These are phyloP conservation scores for Caligus rogercresseyi DNA, from an alignment of 1,140 invertebrate species.

Conservation along the genomic window DNA sequence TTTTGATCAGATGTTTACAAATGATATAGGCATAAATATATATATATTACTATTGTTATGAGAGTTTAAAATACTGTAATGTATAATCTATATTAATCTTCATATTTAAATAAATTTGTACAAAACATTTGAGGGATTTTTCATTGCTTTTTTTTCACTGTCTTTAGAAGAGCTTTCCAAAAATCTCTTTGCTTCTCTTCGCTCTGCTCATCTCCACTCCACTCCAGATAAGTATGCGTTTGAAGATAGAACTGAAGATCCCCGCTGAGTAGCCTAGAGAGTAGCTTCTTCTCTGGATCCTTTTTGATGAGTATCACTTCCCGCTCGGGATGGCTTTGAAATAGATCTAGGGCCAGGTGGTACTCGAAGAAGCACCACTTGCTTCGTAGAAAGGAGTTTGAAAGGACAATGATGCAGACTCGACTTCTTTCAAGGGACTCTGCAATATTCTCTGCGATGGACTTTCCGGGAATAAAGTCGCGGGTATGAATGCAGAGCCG, in stretches of 20 bases:
- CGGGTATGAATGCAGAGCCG: conserved; percentile 4
- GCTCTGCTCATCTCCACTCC: not conserved
- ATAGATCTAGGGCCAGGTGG: not conserved
- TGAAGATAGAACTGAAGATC: not conserved
- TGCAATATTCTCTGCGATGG: conserved; percentile 10
- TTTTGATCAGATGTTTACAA: too few relatives aligned
- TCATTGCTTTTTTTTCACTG: not conserved
- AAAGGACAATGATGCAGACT: conserved; percentile 9
- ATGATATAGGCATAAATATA: not conserved
- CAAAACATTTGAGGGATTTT: too few relatives aligned
- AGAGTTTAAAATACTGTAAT: too few relatives aligned
- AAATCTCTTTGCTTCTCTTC: not conserved
- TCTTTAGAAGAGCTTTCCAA: not conserved
- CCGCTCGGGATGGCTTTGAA: not conserved
- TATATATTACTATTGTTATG: not conserved
- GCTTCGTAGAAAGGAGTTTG: conserved; percentile 4
- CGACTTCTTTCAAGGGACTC: conserved; percentile 5
- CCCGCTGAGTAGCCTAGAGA: not conserved
- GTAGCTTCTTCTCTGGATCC: not conserved
- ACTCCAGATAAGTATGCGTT: not conserved
- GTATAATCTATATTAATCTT: too few relatives aligned
- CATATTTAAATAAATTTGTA: too few relatives aligned
- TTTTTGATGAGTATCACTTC: not conserved
- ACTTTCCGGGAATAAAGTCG: conserved; percentile 3
- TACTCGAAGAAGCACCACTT: conserved; percentile 14